Percentiles rank a stretch among this genome's conserved stretches.
These are phyloP conservation scores for Catocala nupta DNA, from an alignment of 2,888 invertebrate species.

Conservation along the genomic window DNA sequence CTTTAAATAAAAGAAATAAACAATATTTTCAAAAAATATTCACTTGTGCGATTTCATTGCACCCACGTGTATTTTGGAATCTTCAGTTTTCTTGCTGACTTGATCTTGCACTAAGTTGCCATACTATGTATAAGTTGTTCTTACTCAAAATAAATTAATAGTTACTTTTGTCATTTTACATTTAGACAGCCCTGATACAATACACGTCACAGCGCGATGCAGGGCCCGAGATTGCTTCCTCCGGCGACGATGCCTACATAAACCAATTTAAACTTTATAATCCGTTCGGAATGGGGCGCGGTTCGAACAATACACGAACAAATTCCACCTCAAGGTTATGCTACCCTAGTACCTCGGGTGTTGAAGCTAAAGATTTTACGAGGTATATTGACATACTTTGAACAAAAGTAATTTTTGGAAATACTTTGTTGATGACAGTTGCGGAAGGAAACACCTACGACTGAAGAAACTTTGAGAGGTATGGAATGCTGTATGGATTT, in stretches of 20 bases:
- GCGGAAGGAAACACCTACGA: neutral
- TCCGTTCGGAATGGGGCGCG: constrained; percentile 48
- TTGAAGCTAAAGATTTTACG: constrained; percentile 24
- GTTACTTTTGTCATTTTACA: neutral
- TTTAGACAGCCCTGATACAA: constrained; percentile 13
- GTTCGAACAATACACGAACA: constrained; percentile 50
- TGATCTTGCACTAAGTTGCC: too few species aligned
- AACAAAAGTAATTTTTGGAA: constrained; percentile 29
- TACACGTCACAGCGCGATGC: constrained; percentile 31
- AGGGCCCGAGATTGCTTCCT: constrained; percentile 40
- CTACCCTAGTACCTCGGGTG: constrained; percentile 22
- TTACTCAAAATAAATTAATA: too few species aligned
- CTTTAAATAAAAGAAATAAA: too few species aligned
- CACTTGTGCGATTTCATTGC: too few species aligned
- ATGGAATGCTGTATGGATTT: neutral
- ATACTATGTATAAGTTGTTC: too few species aligned
- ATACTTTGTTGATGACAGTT: constrained; percentile 19
- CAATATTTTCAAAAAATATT: too few species aligned
- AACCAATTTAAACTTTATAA: constrained; percentile 65
- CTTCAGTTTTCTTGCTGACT: too few species aligned
- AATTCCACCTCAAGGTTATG: constrained; percentile 46
- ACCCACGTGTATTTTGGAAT: too few species aligned
- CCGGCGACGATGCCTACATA: constrained; percentile 44
- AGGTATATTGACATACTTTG: constrained; percentile 5
- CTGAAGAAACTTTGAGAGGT: neutral